phyloP scores from a whole-genome alignment of 2,113 vertebrate species.

The Myotis davidii region DNA sequence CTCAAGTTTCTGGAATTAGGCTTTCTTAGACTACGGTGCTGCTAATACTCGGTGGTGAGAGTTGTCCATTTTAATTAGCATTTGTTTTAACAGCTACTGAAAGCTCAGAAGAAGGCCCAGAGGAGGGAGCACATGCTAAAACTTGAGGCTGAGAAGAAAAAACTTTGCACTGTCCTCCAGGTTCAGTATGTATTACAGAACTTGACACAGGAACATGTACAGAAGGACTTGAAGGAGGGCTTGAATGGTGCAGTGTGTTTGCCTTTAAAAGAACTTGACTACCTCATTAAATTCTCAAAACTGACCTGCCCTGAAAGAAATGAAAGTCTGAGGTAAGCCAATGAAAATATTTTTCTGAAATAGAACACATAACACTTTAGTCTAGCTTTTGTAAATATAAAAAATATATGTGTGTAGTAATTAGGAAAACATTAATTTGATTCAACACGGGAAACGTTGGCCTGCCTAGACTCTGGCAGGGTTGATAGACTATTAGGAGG shows the following conservation, averaged over 20 bases:
- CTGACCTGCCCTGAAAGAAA: constrained; percentile 90
- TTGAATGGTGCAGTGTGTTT: constrained; percentile 89
- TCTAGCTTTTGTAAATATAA: background rate
- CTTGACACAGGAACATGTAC: constrained; percentile 90
- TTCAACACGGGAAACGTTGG: background rate
- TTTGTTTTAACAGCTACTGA: constrained; percentile 89
- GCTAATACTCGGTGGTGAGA: background rate
- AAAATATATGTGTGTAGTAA: background rate
- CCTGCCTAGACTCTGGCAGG: background rate
- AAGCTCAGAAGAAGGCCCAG: constrained; percentile 91
- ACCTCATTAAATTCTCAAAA: constrained; percentile 90
- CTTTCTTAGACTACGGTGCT: background rate
- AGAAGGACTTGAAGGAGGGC: constrained; percentile 89
- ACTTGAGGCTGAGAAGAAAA: constrained; percentile 90
- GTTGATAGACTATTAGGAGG: background rate
- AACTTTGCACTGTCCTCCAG: constrained; percentile 91
- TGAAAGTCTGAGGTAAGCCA: constrained; percentile 88
- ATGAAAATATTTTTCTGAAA: constrained; percentile 34
- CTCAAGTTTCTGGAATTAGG: background rate
- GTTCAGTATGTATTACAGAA: constrained; percentile 92
- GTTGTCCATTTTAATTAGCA: background rate
- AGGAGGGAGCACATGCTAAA: constrained; percentile 88
- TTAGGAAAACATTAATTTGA: constrained; percentile 28
- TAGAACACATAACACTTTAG: background rate
- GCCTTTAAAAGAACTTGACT: constrained; percentile 89